Percentiles rank a stretch among this genome's conserved stretches.
Conservation (phyloP, 1,140 invertebrate genomes). For the Antheraea mylitta region DNA sequence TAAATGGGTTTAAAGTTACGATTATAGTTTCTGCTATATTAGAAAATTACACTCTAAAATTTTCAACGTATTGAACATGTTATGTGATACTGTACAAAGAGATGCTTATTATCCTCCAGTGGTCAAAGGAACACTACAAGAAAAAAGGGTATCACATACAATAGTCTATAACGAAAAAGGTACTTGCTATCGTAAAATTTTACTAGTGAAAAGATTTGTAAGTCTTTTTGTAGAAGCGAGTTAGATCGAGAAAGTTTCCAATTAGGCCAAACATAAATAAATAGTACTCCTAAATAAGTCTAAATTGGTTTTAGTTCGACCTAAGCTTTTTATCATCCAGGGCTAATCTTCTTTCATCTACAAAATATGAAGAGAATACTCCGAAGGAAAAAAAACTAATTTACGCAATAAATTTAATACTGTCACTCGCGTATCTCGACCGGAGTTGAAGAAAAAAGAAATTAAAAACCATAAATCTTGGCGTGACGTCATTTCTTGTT, state of each 20-base stretch:
- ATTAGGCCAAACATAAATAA: neutral
- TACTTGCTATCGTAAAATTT: neutral
- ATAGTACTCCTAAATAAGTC: neutral
- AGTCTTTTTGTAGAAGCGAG: neutral
- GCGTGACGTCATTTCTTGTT: neutral
- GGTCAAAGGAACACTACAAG: neutral
- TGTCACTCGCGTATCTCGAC: slow-evolving; percentile 21
- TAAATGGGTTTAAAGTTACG: no score
- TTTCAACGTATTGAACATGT: neutral
- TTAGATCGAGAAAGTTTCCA: neutral
- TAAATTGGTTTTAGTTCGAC: neutral
- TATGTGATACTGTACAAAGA: neutral
- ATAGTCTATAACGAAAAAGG: neutral
- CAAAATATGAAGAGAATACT: slow-evolving; percentile 10
- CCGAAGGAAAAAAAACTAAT: slow-evolving; percentile 18
- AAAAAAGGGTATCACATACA: neutral
- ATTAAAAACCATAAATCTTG: slow-evolving; percentile 28
- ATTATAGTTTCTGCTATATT: no score
- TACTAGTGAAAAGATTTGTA: neutral
- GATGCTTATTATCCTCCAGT: neutral
- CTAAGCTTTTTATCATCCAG: slow-evolving; percentile 8
- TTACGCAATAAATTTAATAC: slow-evolving; percentile 26
- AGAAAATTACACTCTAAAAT: neutral
- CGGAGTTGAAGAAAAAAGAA: slow-evolving; percentile 14
- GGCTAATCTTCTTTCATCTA: slow-evolving; percentile 9